Evolutionary conservation across 2,113 vertebrate species (phyloP).

Genomic region (Pterocles orientalis): DNA sequence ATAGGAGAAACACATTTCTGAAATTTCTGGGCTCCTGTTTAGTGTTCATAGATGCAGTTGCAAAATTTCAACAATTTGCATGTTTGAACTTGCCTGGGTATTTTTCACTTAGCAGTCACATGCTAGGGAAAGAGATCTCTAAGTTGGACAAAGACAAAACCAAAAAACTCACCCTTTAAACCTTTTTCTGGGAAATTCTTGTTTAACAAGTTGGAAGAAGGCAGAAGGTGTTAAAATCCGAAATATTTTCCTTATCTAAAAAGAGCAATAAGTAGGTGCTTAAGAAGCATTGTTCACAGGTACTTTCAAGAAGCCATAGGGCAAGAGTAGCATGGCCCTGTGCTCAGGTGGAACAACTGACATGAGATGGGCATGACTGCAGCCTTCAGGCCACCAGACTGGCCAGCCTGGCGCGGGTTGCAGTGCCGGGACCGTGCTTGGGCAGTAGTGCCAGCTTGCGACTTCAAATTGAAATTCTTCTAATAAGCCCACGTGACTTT

Average conservation of each 20-base stretch:
- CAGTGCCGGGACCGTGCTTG: rapidly evolving
- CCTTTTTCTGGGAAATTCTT: background rate
- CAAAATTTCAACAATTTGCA: background rate
- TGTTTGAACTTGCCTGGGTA: background rate
- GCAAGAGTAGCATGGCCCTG: background rate
- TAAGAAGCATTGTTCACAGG: background rate
- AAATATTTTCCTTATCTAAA: background rate
- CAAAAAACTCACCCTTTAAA: background rate
- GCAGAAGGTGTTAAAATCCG: background rate
- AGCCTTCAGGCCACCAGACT: background rate
- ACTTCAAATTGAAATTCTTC: background rate
- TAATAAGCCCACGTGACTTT: background rate
- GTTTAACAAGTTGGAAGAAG: background rate
- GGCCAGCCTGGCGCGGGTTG: rapidly evolving
- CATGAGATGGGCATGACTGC: rapidly evolving
- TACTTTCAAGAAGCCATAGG: background rate
- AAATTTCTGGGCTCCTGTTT: background rate
- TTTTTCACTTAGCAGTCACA: background rate
- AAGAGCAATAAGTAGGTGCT: background rate
- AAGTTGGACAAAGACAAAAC: background rate
- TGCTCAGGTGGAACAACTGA: background rate
- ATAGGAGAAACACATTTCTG: background rate
- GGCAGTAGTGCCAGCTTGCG: background rate
- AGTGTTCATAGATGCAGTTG: background rate
- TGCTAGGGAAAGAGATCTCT: background rate